Conservation (phyloP, 2,797 vertebrate species). For the Buphagus erythrorhynchus region DNA sequence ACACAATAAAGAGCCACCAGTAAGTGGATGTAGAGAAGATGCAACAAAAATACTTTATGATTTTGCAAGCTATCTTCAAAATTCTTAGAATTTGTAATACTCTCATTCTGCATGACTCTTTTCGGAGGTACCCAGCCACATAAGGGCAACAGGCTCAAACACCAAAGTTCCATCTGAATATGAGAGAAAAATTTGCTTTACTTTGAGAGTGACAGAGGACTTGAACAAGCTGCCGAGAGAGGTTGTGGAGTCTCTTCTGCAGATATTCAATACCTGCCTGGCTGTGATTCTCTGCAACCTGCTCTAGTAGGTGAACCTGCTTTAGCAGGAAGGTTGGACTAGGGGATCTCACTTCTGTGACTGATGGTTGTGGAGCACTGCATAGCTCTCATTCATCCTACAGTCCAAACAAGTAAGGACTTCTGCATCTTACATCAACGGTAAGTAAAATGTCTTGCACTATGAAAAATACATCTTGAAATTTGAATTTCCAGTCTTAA, state of each 20-base stretch:
- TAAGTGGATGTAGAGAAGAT: rapidly evolving
- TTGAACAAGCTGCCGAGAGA: not conserved
- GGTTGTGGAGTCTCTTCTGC: not conserved
- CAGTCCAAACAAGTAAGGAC: not conserved
- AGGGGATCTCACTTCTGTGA: not conserved
- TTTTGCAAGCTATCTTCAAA: not conserved
- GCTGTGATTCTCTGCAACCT: not conserved
- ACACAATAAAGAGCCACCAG: not conserved
- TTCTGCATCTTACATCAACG: not conserved
- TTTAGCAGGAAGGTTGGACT: not conserved
- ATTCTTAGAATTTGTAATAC: not conserved
- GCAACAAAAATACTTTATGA: not conserved
- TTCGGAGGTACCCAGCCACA: rapidly evolving
- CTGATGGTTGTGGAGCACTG: not conserved
- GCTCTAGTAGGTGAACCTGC: not conserved
- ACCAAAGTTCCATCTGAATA: not conserved
- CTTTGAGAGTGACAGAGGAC: not conserved
- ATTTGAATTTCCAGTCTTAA: not conserved
- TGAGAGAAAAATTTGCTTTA: rapidly evolving
- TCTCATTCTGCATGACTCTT: not conserved
- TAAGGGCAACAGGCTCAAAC: not conserved
- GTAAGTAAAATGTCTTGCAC: not conserved
- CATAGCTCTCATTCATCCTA: not conserved
- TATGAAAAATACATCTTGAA: not conserved
- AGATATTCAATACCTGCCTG: not conserved